Evolutionary conservation across 2,888 invertebrate species (phyloP), one percentile per base, ranked within the genome.

Genomic region (Plebejus argus): DNA sequence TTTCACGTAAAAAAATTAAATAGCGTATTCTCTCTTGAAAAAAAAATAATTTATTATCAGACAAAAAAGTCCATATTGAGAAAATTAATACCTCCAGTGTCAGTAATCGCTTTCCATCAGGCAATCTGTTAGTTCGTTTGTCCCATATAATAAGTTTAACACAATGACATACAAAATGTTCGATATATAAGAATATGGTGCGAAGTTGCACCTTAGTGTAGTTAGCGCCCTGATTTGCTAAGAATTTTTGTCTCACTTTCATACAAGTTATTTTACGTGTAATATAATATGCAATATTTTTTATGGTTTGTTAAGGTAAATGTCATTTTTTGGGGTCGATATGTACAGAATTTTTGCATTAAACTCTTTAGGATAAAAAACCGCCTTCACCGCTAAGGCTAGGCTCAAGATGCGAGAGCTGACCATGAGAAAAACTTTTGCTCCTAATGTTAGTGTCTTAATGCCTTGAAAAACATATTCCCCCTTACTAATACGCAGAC

Each of bases 171-270:
- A 72, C 39, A 72, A 20, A 10, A 5, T 12, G 39, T 74, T 28
- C 33, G 28, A 74, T 28, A 53, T 49, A 53, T 3, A 53, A 39
- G 71, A 39, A 7, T 8, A 28, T 74, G 28, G 49, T 74, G 28
- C 0, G 49, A 80, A 15, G 45, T 80, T 28, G 6, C 77, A 76
- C 78, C 58, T 70, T 78, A 56, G 79, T 80, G 81, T 28, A 77
- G 80, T 84, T 89, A 83, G 81, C 89, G 88, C 85, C 89, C 90
- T 81, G 84, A 84, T 86, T 90, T 77, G 45, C 70, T 80, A 81
- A 74, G 78, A 80, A 80, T 79, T 61, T 81, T 80, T 84, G 86
- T 84, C 85, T 83, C 83, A 87, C 86, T 87, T 86, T 86, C 86
- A 81, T 82, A 49, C 23, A 28, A 74, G 53, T 53, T 74, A 28